phyloP scores from a whole-genome alignment of 2,888 invertebrate genomes.

The Archips crataeganus region DNA sequence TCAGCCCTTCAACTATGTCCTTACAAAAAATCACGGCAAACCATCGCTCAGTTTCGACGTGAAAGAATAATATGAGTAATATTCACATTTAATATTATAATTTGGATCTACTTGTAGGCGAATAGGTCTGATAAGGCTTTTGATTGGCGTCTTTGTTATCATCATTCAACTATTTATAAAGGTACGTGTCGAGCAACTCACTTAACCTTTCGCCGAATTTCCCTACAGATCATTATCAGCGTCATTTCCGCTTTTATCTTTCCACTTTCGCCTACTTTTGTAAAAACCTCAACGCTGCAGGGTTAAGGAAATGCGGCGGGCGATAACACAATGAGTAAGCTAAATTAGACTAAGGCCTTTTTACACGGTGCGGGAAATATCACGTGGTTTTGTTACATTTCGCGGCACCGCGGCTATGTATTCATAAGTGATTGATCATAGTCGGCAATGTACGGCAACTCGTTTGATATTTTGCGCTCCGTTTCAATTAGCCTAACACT shows the following conservation, averaged over 20 bases:
- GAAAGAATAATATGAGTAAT: too few relatives aligned
- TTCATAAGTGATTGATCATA: background rate
- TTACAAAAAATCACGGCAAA: too few relatives aligned
- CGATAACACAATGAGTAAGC: slow-evolving; percentile 19
- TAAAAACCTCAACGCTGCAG: slow-evolving; percentile 15
- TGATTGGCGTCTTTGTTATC: slow-evolving; percentile 2
- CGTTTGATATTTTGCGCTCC: background rate
- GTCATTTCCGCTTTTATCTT: slow-evolving; percentile 24
- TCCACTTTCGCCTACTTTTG: slow-evolving; percentile 17
- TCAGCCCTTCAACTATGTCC: too few relatives aligned
- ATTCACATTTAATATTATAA: too few relatives aligned
- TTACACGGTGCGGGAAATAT: background rate
- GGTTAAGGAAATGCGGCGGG: slow-evolving; percentile 1
- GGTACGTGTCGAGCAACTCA: slow-evolving; percentile 12
- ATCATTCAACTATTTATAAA: background rate
- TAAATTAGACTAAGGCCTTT: slow-evolving; percentile 13
- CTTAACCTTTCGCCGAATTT: slow-evolving; percentile 29
- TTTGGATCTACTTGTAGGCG: too few relatives aligned
- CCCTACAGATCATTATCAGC: slow-evolving; percentile 28
- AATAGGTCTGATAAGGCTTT: background rate
- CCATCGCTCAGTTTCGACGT: too few relatives aligned
- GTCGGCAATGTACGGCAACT: background rate
- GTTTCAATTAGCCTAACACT: slow-evolving; percentile 29
- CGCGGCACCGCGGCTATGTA: background rate
- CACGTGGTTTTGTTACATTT: background rate